Evolutionary conservation across 2,888 invertebrate species (phyloP), one percentile per base, ranked within the genome.

Genomic region (Pollenia griseotomentosa): DNA sequence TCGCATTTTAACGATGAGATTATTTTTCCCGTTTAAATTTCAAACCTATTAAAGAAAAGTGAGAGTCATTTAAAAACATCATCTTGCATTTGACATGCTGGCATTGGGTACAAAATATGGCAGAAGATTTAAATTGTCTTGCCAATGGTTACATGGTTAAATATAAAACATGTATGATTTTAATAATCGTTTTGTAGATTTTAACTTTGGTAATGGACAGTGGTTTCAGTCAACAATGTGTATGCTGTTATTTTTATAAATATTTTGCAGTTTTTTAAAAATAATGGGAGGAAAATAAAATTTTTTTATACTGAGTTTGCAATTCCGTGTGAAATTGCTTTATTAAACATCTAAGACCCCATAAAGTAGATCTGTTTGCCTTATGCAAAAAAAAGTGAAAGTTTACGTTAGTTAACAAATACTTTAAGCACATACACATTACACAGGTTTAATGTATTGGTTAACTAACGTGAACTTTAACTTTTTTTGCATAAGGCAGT

Each of bases 21-120:
- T 44, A 55, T 42, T 6, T 53, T 61, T n/a, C 44, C 19, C n/a
- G 48, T 48, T 48, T 40, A 12, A 10, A 51, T 77, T 16, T 61
- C 9, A 51, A 59, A 73, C 65, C 5, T 11, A 40, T 53, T 71
- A 42, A 73, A 63, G 71, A 82, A 86, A 86, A 86, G 82, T 74
- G 77, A 86, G 82, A 86, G 85, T 86, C 68, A 74, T 78, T 78
- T 59, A 9, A 61, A 71, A 16, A 51, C 51, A 63, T 57, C 46
- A 59, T 65, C 57, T 68, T 48, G 3, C 3, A 53, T 46, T 51
- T 55, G 16, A 63, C 80, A 75, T 53, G 68, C 40, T 40, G 16
- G n/a, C 1, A 44, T 44, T 65, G 42, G 19, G 44, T 1, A 23
- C 14, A 23, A 53, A n/a, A 59, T 65, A 33, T 7, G 33, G 16